Evolutionary conservation across 1,140 invertebrate genomes (phyloP), one percentile per base, ranked within the genome.

Genomic region (Heliconius eleuchia): DNA sequence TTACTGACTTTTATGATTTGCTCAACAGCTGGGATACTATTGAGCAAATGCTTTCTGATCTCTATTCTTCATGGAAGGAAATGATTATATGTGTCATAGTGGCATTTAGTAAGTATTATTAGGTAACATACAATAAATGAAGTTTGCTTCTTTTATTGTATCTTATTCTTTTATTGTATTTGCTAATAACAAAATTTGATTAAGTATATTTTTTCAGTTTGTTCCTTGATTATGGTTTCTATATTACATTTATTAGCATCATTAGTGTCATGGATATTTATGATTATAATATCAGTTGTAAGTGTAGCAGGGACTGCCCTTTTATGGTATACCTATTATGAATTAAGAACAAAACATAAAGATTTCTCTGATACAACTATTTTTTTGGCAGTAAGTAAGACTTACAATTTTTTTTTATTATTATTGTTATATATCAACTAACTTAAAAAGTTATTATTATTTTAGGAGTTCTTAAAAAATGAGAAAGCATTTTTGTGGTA

Each of bases 291-390:
- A 11, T 96, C 96, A 73, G 91, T 98, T 71, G 96, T 96, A 52
- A 97, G 97, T 87, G 94, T 98, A 78, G 97, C 93, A 82, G 97
- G 97, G 19, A 98, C 98, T 71, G 96, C 89, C 34, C 95, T 98
- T 57, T 91, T 99, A 19, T 99, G 98, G 98, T 98, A 97, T 94
- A 98, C 97, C 5, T 99, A 98, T 88, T 95, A 96, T 82, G 97
- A 97, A 82, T 96, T 98, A 23, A 97, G 96, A 83, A 95, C 95
- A 79, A 96, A 97, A 72, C 95, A 98, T 70, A 96, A 97, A 89
- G 93, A 94, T 81, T 96, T 96, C 50, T 93, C 96, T 66, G 90
- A 95, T 30, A 83, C 85, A 57, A 83, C 86, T 74, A 73, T 84
- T 19, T 93, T 87, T 77, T 87, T 94, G 72, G 80, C 91, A 82